These are phyloP conservation scores for Muscidifurax raptorellus DNA, from an alignment of 1,140 invertebrate species.

Conservation along the genomic window DNA sequence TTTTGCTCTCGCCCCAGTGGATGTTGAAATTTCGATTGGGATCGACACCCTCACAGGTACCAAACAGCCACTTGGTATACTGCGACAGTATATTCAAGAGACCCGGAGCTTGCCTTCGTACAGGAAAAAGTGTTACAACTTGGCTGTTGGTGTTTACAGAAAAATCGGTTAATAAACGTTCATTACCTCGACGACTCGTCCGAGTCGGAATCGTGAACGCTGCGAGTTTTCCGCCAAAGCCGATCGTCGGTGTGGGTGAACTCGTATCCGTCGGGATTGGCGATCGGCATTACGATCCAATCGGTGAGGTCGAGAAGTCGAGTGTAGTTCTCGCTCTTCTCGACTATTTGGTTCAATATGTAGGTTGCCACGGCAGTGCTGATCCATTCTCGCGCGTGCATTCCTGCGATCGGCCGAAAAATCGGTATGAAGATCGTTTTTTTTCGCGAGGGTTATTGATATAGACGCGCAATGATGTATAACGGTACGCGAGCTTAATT, in stretches of 20 bases:
- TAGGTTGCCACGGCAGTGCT: slow-evolving; percentile 89
- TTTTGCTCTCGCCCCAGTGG: slow-evolving; percentile 83
- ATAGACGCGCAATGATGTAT: too few relatives aligned
- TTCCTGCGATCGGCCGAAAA: slow-evolving; percentile 78
- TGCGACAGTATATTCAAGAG: slow-evolving; percentile 66
- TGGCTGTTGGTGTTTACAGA: neutral
- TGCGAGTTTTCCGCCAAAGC: slow-evolving; percentile 90
- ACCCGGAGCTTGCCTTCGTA: slow-evolving; percentile 61
- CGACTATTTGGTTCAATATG: slow-evolving; percentile 87
- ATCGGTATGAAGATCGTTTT: too few relatives aligned
- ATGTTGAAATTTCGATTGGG: slow-evolving; percentile 90
- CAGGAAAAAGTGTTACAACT: neutral
- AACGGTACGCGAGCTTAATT: too few relatives aligned
- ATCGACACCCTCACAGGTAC: slow-evolving; percentile 84
- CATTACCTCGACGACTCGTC: slow-evolving; percentile 66
- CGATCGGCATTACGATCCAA: slow-evolving; percentile 88
- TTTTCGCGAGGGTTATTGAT: too few relatives aligned
- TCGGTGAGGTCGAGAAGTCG: slow-evolving; percentile 85
- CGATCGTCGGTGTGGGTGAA: slow-evolving; percentile 85
- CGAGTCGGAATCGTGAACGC: slow-evolving; percentile 71
- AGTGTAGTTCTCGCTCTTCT: slow-evolving; percentile 81
- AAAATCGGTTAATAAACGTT: neutral
- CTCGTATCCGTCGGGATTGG: slow-evolving; percentile 93
- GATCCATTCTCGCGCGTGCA: slow-evolving; percentile 96
- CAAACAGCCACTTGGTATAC: slow-evolving; percentile 70